Conservation (phyloP, 2,113 vertebrate species). For the Apteryx owenii region DNA sequence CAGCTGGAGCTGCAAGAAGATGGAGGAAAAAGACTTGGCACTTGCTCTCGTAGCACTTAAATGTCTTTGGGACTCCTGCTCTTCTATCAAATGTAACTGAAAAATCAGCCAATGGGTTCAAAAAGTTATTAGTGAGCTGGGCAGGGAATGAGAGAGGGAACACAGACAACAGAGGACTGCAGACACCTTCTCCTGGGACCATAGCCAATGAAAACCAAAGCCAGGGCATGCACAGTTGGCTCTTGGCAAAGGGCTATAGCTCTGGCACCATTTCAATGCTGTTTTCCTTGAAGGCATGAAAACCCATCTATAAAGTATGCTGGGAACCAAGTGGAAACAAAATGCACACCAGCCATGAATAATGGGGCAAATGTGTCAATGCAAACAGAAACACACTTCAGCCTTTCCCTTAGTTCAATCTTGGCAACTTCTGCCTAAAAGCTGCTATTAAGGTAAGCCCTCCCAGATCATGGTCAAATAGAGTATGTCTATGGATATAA, state of each 20-base stretch:
- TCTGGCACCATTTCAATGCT: slow-evolving; percentile 42
- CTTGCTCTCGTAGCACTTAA: not conserved
- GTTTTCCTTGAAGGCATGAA: slow-evolving; percentile 29
- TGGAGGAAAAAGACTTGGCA: not conserved
- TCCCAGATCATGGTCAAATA: not conserved
- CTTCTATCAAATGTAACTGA: not conserved
- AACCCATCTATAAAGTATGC: slow-evolving; percentile 3
- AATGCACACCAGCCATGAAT: slow-evolving; percentile 25
- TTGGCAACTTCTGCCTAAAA: not conserved
- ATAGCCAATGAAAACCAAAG: not conserved
- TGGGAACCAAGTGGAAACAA: slow-evolving; percentile 51
- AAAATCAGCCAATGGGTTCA: not conserved
- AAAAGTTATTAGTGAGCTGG: not conserved
- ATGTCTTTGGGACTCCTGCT: not conserved
- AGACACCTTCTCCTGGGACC: slow-evolving; percentile 9
- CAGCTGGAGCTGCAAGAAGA: rapidly evolving
- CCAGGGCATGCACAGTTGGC: slow-evolving; percentile 1
- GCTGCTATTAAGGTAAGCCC: not conserved
- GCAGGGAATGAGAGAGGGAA: not conserved
- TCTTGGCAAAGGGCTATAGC: not conserved
- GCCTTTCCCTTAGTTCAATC: not conserved
- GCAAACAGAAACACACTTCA: not conserved
- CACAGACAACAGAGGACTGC: not conserved
- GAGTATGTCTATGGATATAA: not conserved
- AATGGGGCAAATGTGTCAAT: slow-evolving; percentile 32